Base-by-base conservation (phyloP, 2,113 vertebrate genomes). In the Pleuronectes platessa region DNA sequence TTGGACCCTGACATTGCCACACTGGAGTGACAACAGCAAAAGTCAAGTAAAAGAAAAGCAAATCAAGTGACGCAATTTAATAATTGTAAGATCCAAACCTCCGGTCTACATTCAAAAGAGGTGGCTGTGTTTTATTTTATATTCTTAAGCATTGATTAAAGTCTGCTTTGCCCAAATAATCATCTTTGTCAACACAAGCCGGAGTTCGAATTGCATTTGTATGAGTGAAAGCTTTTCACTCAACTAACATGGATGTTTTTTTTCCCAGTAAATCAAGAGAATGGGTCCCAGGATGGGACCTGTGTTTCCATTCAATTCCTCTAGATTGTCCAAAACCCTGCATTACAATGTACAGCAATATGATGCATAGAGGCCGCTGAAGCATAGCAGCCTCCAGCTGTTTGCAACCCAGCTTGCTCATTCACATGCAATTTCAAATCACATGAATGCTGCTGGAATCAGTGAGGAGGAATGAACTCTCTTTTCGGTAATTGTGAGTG, bases 391-490 rank as follows among this genome's bases (percentile, higher is more conserved):
- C 61, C 74, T 87, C 87, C 81, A 82, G 86, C 87, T 82, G 83
- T 76, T 85, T 88, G 59, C 66, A 70, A 61, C 76, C 59, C 72
- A 74, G 73, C 76, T 68, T 24, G 53, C 49, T 83, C 74, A 81
- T 88, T 91, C 87, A 87, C 76, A 77, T 82, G 68, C 75, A 77
- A 58, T 68, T 87, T 69, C 61, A 83, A 76, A 88, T 82, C 60
- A 80, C 77, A 73, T 62, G 70, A 63, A 75, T 70, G 68, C 73
- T 71, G 40, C 54, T 73, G 78, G 75, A 80, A 76, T 66, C 68
- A 72, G 59, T 68, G 56, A 79, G 71, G 71, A 83, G 82, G 76
- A 86, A 86, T 75, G 68, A 84, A 73, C 64, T 77, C 65, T 67
- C 67, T 71, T 88, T 82, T 66, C 0, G 74, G 62, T 55, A 61